Evolutionary conservation across 2,888 invertebrate genomes (phyloP).

Genomic region (Charanyca ferruginea): DNA sequence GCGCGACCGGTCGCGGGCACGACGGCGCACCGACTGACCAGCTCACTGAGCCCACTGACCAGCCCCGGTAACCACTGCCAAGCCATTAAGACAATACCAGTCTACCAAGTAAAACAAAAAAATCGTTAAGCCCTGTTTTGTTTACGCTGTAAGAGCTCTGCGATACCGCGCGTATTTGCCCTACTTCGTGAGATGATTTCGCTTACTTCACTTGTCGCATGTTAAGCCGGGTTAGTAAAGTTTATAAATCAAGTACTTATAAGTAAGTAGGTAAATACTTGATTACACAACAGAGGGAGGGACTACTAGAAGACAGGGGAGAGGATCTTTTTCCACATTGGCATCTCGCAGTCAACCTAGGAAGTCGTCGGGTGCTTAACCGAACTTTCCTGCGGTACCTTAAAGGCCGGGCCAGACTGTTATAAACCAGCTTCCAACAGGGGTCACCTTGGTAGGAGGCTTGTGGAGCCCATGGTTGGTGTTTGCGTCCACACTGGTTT

Average conservation of each 20-base stretch:
- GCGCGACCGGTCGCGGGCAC: slow-evolving; percentile 53
- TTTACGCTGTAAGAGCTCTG: slow-evolving; percentile 51
- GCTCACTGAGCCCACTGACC: background rate
- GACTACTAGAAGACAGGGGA: too few species aligned
- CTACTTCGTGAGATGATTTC: slow-evolving; percentile 38
- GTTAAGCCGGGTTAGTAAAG: background rate
- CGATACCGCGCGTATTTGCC: slow-evolving; percentile 26
- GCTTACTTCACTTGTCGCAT: slow-evolving; percentile 26
- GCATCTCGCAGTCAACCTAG: too few species aligned
- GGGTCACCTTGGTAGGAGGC: too few species aligned
- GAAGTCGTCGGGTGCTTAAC: too few species aligned
- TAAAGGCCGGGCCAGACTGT: too few species aligned
- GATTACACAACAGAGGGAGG: too few species aligned
- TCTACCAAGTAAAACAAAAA: slow-evolving; percentile 41
- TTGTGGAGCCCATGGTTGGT: too few species aligned
- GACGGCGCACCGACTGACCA: slow-evolving; percentile 55
- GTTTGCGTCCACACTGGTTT: too few species aligned
- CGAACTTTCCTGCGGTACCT: too few species aligned
- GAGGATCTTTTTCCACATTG: too few species aligned
- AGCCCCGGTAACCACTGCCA: slow-evolving; percentile 8
- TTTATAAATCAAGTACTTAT: background rate
- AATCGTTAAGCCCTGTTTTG: slow-evolving; percentile 58
- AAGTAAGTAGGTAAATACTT: too few species aligned
- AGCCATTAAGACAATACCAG: slow-evolving; percentile 18
- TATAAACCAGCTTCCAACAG: too few species aligned